A percentile compares a stretch with the other conserved stretches of the same genome.
These are phyloP conservation scores for Camponotus floridanus DNA, from an alignment of 1,140 invertebrate genomes.

Conservation along the genomic window DNA sequence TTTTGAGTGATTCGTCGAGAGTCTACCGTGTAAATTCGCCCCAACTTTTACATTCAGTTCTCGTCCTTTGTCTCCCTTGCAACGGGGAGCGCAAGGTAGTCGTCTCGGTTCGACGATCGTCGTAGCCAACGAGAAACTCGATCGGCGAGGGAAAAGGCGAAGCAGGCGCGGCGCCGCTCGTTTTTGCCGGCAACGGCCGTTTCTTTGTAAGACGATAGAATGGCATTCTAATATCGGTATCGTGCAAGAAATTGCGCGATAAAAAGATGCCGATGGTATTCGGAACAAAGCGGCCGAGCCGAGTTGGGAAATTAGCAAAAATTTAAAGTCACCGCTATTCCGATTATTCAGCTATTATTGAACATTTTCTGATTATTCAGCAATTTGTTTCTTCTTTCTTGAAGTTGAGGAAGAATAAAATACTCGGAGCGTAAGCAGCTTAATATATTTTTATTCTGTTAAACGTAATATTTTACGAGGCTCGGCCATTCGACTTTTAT, in stretches of 20 bases:
- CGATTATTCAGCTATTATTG: neutral
- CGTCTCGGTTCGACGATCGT: conserved; percentile 62
- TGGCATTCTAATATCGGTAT: conserved; percentile 60
- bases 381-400: neutral
- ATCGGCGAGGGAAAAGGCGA: conserved; percentile 56
- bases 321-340: conserved; percentile 21
- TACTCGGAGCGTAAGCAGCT: neutral
- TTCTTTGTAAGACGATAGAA: conserved; percentile 59
- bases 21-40: conserved; percentile 28
- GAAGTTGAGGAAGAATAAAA: neutral
- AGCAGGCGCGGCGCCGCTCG: conserved; percentile 39
- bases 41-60: conserved; percentile 14
- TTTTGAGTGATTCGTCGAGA: neutral
- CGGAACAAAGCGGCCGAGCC: conserved; percentile 22
- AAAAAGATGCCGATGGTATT: conserved; percentile 47
- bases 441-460: conserved; percentile 2
- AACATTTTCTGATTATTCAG: conserved; percentile 2
- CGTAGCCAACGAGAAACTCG: conserved; percentile 55
- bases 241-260: conserved; percentile 31
- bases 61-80: conserved; percentile 54
- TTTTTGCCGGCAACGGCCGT: conserved; percentile 49
- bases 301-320: conserved; percentile 39
- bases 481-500: conserved; percentile 14
- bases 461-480: conserved; percentile 4
- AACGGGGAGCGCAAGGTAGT: conserved; percentile 22